phyloP scores from a whole-genome alignment of 2,888 invertebrate genomes.

The Onthophagus sagittarius region DNA sequence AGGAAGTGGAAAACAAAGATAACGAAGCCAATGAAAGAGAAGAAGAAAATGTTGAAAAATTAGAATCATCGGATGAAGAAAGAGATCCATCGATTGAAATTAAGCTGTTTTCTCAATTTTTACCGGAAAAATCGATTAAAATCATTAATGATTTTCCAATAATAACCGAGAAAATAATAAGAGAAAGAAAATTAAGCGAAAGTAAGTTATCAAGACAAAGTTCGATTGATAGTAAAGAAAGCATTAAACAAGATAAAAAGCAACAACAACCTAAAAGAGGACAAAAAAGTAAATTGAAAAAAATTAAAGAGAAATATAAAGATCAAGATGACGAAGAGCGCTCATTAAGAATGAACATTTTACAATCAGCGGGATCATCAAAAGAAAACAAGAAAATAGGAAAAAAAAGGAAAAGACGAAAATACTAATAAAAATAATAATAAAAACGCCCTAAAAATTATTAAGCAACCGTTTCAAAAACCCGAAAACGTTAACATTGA shows the following conservation, averaged over 20 bases:
- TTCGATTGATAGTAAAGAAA: conserved; percentile 22
- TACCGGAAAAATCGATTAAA: conserved; percentile 69
- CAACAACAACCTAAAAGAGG: conserved; percentile 65
- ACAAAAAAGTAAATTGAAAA: conserved; percentile 84
- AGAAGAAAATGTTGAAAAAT: conserved; percentile 39
- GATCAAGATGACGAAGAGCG: conserved; percentile 97
- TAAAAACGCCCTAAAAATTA: conserved; percentile 30
- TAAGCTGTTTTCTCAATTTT: conserved; percentile 59
- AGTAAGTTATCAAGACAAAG: conserved; percentile 34
- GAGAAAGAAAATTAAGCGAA: conserved; percentile 37
- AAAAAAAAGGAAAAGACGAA: conserved; percentile 48
- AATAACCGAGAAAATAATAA: conserved; percentile 36
- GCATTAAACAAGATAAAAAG: conserved; percentile 39
- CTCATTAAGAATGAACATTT: conserved; percentile 73
- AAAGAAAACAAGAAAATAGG: conserved; percentile 54
- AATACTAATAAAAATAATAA: conserved; percentile 25
- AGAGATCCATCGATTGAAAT: conserved; percentile 37
- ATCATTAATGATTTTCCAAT: conserved; percentile 43
- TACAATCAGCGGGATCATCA: conserved; percentile 59
- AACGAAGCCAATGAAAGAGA: conserved; percentile 25
- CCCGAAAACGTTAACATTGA: conserved; percentile 39
- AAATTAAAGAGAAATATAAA: conserved; percentile 93
- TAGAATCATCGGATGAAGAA: conserved; percentile 36
- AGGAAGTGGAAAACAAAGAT: background rate
- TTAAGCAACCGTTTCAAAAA: conserved; percentile 29